Percentiles rank a stretch among this genome's conserved stretches.
These are phyloP conservation scores for Tenualosa thibaudeaui DNA, from an alignment of 2,797 vertebrate genomes.

Conservation along the genomic window DNA sequence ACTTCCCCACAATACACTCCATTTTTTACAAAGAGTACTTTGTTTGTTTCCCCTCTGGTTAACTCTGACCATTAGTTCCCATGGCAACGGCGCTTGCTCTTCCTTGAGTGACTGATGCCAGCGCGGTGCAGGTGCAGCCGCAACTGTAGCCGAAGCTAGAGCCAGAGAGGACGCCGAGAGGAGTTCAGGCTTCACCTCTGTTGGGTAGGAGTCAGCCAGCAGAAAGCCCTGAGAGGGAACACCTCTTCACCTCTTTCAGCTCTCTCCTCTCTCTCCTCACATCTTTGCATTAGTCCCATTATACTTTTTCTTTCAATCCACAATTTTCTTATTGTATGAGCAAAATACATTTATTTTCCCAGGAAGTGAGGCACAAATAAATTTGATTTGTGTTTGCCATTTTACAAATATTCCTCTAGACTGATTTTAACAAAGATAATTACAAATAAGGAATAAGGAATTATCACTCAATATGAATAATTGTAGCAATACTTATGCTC, in stretches of 20 bases:
- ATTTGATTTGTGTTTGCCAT: background rate
- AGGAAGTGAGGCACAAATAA: background rate
- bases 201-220: background rate
- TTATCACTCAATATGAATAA: background rate
- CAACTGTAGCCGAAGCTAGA: conserved; percentile 24
- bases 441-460: background rate
- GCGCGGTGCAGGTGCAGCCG: conserved; percentile 41
- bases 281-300: background rate
- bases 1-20: conserved; percentile 52
- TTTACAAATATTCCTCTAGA: background rate
- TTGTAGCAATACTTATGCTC: background rate
- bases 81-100: conserved; percentile 75
- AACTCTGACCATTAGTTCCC: conserved; percentile 78
- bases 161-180: background rate
- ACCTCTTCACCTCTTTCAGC: background rate
- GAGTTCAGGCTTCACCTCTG: background rate
- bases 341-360: background rate
- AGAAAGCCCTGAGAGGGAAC: background rate
- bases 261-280: background rate
- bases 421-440: background rate
- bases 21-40: conserved; percentile 74
- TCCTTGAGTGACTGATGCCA: conserved; percentile 58
- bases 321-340: background rate
- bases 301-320: background rate
- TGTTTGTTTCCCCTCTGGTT: conserved; percentile 81